A percentile compares a stretch with the other conserved stretches of the same genome.
These are phyloP conservation scores for Poicephalus meyeri DNA, from an alignment of 2,113 vertebrate species.

Conservation along the genomic window DNA sequence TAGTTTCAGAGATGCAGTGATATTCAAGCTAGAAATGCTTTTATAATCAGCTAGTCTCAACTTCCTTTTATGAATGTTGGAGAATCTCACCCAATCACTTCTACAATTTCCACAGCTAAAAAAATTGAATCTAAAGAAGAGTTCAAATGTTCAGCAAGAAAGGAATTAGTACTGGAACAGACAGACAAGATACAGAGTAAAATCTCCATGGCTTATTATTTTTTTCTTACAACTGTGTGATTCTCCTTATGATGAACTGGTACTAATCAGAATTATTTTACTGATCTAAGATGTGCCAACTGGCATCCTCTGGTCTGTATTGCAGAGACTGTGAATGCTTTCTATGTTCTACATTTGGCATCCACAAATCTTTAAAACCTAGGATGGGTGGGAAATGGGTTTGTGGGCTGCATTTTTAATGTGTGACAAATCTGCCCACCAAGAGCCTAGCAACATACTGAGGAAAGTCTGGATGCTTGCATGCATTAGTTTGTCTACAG, in stretches of 20 bases:
- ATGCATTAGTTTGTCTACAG: not conserved
- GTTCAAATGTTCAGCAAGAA: not conserved
- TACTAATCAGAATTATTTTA: not conserved
- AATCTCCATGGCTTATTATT: not conserved
- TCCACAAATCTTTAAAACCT: not conserved
- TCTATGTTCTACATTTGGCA: not conserved
- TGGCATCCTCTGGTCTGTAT: not conserved
- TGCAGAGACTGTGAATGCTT: not conserved
- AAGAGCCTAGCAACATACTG: not conserved
- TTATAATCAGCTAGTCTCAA: slow-evolving; percentile 13
- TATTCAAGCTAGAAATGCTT: not conserved
- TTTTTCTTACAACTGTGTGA: not conserved
- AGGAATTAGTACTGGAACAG: not conserved
- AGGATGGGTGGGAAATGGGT: not conserved
- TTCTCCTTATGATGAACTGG: not conserved
- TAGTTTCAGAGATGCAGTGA: slow-evolving; percentile 31
- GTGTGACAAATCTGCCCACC: not conserved
- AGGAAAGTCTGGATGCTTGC: not conserved
- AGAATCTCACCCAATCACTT: not conserved
- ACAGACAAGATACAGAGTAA: not conserved
- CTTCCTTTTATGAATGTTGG: not conserved
- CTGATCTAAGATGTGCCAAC: not conserved
- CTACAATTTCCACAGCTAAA: not conserved
- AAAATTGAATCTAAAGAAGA: not conserved
- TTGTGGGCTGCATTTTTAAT: not conserved